Evolutionary conservation across 2,797 vertebrate species (phyloP).

Genomic region (Chiroxiphia lanceolata): DNA sequence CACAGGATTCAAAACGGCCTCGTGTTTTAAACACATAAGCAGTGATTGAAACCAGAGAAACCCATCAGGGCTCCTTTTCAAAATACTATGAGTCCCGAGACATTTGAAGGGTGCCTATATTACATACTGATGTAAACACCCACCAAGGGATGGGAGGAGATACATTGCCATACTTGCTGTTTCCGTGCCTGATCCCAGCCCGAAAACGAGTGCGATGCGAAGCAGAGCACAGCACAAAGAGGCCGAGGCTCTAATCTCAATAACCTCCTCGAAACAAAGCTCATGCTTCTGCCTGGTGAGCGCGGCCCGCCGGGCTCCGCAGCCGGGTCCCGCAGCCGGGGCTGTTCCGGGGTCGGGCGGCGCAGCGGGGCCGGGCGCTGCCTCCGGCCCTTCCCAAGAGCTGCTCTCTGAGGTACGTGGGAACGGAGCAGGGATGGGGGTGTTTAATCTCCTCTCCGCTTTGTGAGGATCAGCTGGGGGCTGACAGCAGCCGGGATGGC

Average conservation of each 20-base stretch:
- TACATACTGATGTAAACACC: conserved; percentile 60
- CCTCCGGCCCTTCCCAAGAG: neutral
- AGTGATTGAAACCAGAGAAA: conserved; percentile 40
- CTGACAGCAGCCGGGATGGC: conserved; percentile 59
- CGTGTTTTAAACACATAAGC: neutral
- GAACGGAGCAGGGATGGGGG: conserved; percentile 34
- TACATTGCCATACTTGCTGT: conserved; percentile 9
- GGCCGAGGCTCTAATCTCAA: neutral
- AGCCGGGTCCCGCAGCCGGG: neutral
- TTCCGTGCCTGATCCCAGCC: conserved; percentile 5
- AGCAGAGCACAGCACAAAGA: conserved; percentile 24
- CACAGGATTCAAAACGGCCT: conserved; percentile 11
- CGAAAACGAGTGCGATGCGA: neutral
- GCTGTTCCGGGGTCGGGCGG: neutral
- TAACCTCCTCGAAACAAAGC: conserved; percentile 16
- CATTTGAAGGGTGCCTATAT: conserved; percentile 34
- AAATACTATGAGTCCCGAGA: conserved; percentile 19
- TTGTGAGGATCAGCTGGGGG: conserved; percentile 62
- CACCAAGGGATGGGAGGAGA: conserved; percentile 53
- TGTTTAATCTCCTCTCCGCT: conserved; percentile 34
- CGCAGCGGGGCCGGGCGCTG: neutral
- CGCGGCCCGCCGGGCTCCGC: neutral
- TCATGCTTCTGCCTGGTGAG: neutral
- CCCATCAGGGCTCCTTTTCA: conserved; percentile 23
- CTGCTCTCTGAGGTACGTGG: conserved; percentile 67